Evolutionary conservation across 2,888 invertebrate species (phyloP), one percentile per base, ranked within the genome.

Genomic region (Zonitis immaculata): DNA sequence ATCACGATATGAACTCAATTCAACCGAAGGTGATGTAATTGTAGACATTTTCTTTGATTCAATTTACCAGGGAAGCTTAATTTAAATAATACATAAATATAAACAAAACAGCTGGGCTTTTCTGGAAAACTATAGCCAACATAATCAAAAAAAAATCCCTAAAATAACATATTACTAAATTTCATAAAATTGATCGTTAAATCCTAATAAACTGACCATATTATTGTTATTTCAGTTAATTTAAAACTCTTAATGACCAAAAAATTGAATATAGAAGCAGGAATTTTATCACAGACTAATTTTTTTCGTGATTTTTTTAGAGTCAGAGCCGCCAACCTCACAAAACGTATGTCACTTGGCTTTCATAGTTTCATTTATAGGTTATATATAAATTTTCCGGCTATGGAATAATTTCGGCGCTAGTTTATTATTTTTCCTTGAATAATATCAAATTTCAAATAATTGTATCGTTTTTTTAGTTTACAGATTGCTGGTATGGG

Each of bases 401-500:
- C n/a, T n/a, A n/a, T n/a, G n/a, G n/a, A 14, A 32, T 5, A 5
- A 16, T 16, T 35, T 9, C 2, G 32, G 1, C 14, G 14, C 14
- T 7, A 18, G 3, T 39, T 39, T 39, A 0, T 1, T 1, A 18
- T 39, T 20, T 18, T 39, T 20, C 20, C 18, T 8, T n/a, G n/a
- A 39, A 6, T 32, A 32, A 32, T 32, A 32, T 2, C 5, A 32
- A 16, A 35, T 16, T 35, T 35, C 16, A 2, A 7, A 9, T 16
- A 16, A 16, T 35, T 35, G 3, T 12, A 4, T n/a, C 12, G 1
- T 30, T 12, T 32, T 39, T 39, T 39, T 20, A 39, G 39, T 11
- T 39, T n/a, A 18, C 6, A 20, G 20, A 18, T 39, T 6, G 4
- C 39, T 26, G 4, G 8, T n/a, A 73, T 73, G 74, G 73, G 72